These are phyloP conservation scores for Paraplagusia blochii DNA, from an alignment of 2,113 vertebrate species.

Conservation along the genomic window DNA sequence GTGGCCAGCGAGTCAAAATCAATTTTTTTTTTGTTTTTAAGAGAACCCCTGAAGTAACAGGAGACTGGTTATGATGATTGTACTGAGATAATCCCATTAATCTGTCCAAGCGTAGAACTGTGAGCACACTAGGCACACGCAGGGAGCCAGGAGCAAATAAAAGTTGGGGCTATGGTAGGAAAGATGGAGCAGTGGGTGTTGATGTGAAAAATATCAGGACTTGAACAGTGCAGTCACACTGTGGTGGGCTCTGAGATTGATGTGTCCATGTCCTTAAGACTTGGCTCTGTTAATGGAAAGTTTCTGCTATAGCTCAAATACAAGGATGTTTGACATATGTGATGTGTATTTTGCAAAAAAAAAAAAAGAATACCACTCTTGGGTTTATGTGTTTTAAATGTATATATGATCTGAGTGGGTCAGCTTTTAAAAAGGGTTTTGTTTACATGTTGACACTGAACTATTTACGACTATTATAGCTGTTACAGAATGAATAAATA, in stretches of 20 bases:
- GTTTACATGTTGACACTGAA: too few species aligned
- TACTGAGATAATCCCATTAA: constrained; percentile 46
- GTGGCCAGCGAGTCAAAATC: too few species aligned
- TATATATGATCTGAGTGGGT: too few species aligned
- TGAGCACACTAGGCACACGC: constrained; percentile 2
- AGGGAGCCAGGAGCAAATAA: neutral
- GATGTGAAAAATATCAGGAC: constrained; percentile 44
- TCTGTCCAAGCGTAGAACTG: constrained; percentile 24
- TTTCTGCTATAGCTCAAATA: neutral
- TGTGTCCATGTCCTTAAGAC: neutral
- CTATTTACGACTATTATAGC: too few species aligned
- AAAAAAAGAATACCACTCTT: too few species aligned
- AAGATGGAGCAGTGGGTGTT: constrained; percentile 38
- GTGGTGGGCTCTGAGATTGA: constrained; percentile 19
- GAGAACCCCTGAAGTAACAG: neutral
- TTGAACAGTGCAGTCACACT: constrained; percentile 20
- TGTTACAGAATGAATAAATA: too few species aligned
- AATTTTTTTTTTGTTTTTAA: too few species aligned
- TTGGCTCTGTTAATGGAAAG: neutral
- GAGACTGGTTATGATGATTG: neutral
- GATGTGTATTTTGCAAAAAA: too few species aligned
- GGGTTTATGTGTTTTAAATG: too few species aligned
- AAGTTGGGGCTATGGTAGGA: neutral
- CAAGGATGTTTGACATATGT: too few species aligned
- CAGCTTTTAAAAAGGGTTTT: too few species aligned